Base-by-base conservation (phyloP, 1,140 invertebrate genomes). In the Anoplolepis gracilipes region DNA sequence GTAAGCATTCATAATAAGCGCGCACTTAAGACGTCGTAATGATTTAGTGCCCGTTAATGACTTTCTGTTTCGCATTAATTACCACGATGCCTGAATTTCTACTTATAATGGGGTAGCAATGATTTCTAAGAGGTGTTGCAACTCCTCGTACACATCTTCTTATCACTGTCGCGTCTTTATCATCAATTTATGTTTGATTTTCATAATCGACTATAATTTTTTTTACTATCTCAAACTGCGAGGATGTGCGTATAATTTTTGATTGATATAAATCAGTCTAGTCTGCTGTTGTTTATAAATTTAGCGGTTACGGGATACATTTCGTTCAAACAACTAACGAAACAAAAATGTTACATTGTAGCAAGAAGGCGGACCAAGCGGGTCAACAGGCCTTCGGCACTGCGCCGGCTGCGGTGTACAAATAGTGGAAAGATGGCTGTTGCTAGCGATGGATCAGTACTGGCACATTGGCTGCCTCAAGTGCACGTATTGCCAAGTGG, bases 391-490 rank as follows among this genome's bases (percentile, higher is more conserved):
- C 91, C 96, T 89, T 89, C 93, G 94, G 87, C 91, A 91, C 95
- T 96, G 93, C 94, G 95, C 90, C 95, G 96, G 87, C 95, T 97
- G 94, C 95, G 96, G 85, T 95, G 97, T 96, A 89, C 97, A 98
- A 95, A 99, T 99, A 94, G 96, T 97, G 88, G 98, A 98, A 96
- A 96, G 98, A 93, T 98, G 97, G 96, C 96, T 98, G 85, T 96
- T 98, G 79, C 97, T 98, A 94, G 98, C 98, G 67, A 95, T 98
- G 92, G 98, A 99, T 95, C 96, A 98, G 92, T 99, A 98, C 95
- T 99, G 98, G 98, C 98, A 99, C 96, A 97, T 98, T 95, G 96
- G 97, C 87, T 99, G 98, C 95, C 96, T 99, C 90, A 99, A 99
- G 95, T 99, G 98, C 95, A 96, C 97, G 88, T 98, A 97, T 94